phyloP scores from a whole-genome alignment of 2,888 invertebrate species.

The Pantelozetes paolii region DNA sequence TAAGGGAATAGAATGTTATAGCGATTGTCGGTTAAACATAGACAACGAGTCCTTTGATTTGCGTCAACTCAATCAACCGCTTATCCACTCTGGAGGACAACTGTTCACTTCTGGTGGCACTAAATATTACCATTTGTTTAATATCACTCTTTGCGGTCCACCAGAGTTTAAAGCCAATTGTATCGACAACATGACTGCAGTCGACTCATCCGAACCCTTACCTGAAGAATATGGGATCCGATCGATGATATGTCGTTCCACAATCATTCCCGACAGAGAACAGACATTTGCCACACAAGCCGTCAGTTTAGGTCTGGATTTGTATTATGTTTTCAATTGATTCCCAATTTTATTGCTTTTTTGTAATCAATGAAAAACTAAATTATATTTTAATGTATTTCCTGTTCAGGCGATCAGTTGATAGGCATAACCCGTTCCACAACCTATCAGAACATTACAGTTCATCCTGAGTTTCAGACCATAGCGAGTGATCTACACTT shows the following conservation, averaged over 20 bases:
- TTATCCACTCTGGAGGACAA: slow-evolving; percentile 51
- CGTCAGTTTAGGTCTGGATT: slow-evolving; percentile 38
- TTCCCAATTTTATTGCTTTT: neutral
- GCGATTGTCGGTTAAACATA: slow-evolving; percentile 54
- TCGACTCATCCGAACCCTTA: neutral
- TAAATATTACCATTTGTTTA: slow-evolving; percentile 58
- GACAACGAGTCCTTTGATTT: slow-evolving; percentile 51
- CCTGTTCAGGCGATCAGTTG: slow-evolving; percentile 43
- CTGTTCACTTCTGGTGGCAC: slow-evolving; percentile 57
- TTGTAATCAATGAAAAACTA: neutral
- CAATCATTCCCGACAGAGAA: slow-evolving; percentile 52
- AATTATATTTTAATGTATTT: no score
- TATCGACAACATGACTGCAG: slow-evolving; percentile 55
- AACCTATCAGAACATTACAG: slow-evolving; percentile 36
- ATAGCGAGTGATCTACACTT: slow-evolving; percentile 34
- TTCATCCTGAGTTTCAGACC: slow-evolving; percentile 39
- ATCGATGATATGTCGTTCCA: slow-evolving; percentile 52
- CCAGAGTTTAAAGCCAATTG: slow-evolving; percentile 51
- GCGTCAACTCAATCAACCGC: slow-evolving; percentile 44
- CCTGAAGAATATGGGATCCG: slow-evolving; percentile 35
- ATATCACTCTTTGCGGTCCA: slow-evolving; percentile 57
- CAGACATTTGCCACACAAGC: slow-evolving; percentile 33
- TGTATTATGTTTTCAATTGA: neutral
- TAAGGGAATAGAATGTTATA: slow-evolving; percentile 54
- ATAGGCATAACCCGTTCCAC: slow-evolving; percentile 34